Evolutionary conservation across 2,113 vertebrate species (phyloP).

Genomic region (Asarcornis scutulata): DNA sequence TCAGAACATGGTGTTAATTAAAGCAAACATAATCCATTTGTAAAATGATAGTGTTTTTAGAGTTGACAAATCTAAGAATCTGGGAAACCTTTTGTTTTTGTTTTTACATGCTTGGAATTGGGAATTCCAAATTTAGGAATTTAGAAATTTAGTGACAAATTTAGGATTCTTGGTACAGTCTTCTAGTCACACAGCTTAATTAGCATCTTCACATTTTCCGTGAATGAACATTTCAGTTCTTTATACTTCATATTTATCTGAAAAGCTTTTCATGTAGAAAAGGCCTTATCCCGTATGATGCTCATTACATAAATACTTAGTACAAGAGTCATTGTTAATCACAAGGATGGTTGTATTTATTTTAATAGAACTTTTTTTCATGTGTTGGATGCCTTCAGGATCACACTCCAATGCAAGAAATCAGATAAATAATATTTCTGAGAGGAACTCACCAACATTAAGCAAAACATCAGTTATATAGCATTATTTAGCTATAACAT

Average conservation of each 20-base stretch:
- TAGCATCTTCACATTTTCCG: not conserved
- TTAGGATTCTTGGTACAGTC: not conserved
- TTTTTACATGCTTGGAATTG: not conserved
- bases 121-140: not conserved
- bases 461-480: not conserved
- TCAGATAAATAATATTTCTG: not conserved
- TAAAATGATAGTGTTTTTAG: not conserved
- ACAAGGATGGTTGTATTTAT: not conserved
- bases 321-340: not conserved
- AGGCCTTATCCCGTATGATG: not conserved
- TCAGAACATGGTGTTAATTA: slow-evolving; percentile 34
- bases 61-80: not conserved
- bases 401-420: not conserved
- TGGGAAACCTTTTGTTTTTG: not conserved
- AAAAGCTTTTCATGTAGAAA: not conserved
- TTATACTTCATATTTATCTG: not conserved
- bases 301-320: not conserved
- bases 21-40: not conserved
- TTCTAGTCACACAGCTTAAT: not conserved
- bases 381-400: not conserved
- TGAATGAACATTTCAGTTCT: not conserved
- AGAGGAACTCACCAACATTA: not conserved
- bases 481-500: not conserved
- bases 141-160: not conserved
- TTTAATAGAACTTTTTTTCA: not conserved